These are phyloP conservation scores for Alloplasta piceator DNA, from an alignment of 2,888 invertebrate genomes.

Conservation along the genomic window DNA sequence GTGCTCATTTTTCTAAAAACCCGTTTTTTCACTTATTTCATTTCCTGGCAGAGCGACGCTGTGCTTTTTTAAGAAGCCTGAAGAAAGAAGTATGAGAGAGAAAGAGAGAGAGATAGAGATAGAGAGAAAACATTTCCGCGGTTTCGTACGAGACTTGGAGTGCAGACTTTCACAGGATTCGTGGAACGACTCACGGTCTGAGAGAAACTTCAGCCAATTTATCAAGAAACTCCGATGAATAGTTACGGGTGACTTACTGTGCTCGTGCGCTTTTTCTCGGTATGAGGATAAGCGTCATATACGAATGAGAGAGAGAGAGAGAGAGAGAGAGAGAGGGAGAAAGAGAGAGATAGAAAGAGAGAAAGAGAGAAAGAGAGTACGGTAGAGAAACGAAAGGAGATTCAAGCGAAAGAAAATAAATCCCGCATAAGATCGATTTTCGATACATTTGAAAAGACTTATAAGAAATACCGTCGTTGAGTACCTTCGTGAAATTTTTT, in stretches of 20 bases:
- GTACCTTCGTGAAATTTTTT: too few species aligned
- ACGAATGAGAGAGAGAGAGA: slow-evolving; percentile 13
- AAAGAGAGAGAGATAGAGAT: slow-evolving; percentile 15
- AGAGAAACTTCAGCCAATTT: slow-evolving; percentile 57
- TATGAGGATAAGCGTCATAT: slow-evolving; percentile 22
- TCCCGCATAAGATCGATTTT: slow-evolving; percentile 38
- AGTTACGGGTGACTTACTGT: slow-evolving; percentile 45
- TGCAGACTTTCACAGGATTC: slow-evolving; percentile 49
- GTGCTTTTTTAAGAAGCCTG: slow-evolving; percentile 25
- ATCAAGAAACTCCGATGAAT: slow-evolving; percentile 62
- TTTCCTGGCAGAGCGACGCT: slow-evolving; percentile 51
- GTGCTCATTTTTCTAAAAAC: slow-evolving; percentile 25
- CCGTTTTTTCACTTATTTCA: slow-evolving; percentile 50
- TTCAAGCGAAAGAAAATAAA: slow-evolving; percentile 27
- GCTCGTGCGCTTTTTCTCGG: slow-evolving; percentile 26
- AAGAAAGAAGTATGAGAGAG: slow-evolving; percentile 32
- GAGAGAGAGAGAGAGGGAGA: slow-evolving; percentile 2
- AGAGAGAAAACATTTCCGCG: slow-evolving; percentile 36
- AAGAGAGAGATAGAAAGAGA: slow-evolving; percentile 16
- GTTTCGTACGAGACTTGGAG: slow-evolving; percentile 29
- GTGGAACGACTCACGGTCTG: slow-evolving; percentile 30
- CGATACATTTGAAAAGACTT: slow-evolving; percentile 31
- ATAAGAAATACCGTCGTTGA: neutral
- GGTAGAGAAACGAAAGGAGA: slow-evolving; percentile 1
- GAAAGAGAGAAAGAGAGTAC: slow-evolving; percentile 10